phyloP scores from a whole-genome alignment of 2,113 vertebrate genomes.

The Gallinago media region DNA sequence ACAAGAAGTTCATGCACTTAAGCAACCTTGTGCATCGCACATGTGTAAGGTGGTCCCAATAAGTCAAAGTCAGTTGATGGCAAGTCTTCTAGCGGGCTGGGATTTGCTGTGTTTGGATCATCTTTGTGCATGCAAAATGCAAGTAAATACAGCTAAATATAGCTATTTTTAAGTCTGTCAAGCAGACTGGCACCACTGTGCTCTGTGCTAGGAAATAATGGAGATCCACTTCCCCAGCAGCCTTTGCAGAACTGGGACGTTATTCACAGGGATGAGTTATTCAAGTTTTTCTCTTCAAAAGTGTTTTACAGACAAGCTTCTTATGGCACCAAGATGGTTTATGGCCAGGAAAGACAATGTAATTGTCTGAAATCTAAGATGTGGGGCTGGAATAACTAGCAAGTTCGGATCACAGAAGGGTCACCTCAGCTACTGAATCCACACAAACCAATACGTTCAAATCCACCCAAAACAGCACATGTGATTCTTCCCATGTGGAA shows the following conservation, averaged over 20 bases:
- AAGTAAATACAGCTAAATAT: not conserved
- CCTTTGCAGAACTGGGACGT: not conserved
- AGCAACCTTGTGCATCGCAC: not conserved
- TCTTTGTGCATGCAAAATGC: not conserved
- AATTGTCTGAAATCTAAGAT: not conserved
- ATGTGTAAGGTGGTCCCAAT: not conserved
- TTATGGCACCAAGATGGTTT: not conserved
- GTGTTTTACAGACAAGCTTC: not conserved
- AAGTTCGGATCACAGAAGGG: not conserved
- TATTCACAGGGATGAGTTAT: not conserved
- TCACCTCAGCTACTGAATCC: not conserved
- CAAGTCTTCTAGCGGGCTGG: not conserved
- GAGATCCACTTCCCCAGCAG: not conserved
- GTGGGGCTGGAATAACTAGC: not conserved
- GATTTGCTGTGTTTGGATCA: not conserved
- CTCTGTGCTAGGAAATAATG: not conserved
- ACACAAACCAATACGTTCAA: not conserved
- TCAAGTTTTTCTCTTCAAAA: not conserved
- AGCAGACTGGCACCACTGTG: not conserved
- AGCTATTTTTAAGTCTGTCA: not conserved
- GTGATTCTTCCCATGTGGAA: not conserved
- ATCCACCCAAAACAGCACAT: not conserved
- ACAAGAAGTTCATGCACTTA: not conserved
- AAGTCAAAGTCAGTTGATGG: not conserved
- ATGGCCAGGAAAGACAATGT: not conserved